Evolutionary conservation across 1,140 invertebrate species (phyloP).

Genomic region (Drosophila subobscura): DNA sequence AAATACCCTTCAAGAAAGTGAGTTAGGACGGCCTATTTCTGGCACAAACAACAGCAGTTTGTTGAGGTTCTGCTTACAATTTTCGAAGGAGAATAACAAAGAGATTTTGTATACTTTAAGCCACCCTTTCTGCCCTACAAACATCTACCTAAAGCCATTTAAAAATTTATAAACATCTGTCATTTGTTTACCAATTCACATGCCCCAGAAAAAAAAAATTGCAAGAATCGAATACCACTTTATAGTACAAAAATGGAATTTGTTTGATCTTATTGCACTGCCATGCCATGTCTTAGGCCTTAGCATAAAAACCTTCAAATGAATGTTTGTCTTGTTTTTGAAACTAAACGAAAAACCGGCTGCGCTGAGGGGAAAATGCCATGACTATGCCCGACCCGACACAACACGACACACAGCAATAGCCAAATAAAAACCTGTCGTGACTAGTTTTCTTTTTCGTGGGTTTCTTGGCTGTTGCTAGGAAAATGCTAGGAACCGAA

Average conservation of each 20-base stretch:
- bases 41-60: not conserved
- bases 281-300: too few relatives aligned
- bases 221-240: conserved; percentile 12
- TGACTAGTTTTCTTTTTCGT: conserved; percentile 18
- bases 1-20: too few relatives aligned
- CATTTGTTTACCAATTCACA: conserved; percentile 15
- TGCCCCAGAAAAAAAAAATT: not conserved
- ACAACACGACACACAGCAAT: not conserved
- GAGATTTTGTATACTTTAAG: too few relatives aligned
- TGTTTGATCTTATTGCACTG: too few relatives aligned
- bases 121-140: too few relatives aligned
- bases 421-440: not conserved
- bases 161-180: not conserved
- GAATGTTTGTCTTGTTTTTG: not conserved
- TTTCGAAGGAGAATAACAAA: too few relatives aligned
- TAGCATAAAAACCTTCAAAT: conserved; percentile 13
- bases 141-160: too few relatives aligned
- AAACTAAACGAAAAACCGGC: conserved; percentile 24
- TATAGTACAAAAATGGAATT: too few relatives aligned
- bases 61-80: too few relatives aligned
- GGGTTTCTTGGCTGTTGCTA: too few relatives aligned
- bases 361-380: conserved; percentile 3
- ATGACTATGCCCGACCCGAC: conserved; percentile 9
- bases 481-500: not conserved
- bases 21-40: too few relatives aligned